These are phyloP conservation scores for Bilobella aurantiaca DNA, from an alignment of 1,140 invertebrate genomes.

Conservation along the genomic window DNA sequence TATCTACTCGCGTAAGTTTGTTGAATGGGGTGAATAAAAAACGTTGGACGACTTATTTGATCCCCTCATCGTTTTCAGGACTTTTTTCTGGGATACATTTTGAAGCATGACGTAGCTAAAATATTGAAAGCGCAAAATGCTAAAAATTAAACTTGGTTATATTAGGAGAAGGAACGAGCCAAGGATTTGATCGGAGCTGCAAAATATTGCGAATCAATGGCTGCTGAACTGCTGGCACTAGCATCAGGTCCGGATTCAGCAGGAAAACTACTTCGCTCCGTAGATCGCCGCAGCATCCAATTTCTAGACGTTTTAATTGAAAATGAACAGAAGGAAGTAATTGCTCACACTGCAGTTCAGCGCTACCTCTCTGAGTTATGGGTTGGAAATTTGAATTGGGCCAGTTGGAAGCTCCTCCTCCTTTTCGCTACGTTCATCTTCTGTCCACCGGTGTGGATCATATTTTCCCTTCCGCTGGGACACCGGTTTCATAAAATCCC, in stretches of 20 bases:
- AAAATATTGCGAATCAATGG: slow-evolving; percentile 79
- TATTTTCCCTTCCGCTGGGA: slow-evolving; percentile 87
- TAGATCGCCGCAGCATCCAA: slow-evolving; percentile 80
- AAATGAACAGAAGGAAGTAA: slow-evolving; percentile 96
- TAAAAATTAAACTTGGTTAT: slow-evolving; percentile 4
- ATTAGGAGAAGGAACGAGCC: slow-evolving; percentile 89
- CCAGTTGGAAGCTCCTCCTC: slow-evolving; percentile 83
- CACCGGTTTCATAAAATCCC: slow-evolving; percentile 89
- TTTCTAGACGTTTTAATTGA: slow-evolving; percentile 97
- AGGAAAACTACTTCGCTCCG: slow-evolving; percentile 77
- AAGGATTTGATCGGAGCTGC: slow-evolving; percentile 90
- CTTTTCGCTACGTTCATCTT: slow-evolving; percentile 84
- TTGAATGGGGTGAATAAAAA: not conserved
- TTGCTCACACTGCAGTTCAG: slow-evolving; percentile 78
- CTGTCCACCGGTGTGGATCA: slow-evolving; percentile 90
- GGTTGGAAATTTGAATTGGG: slow-evolving; percentile 91
- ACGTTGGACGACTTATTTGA: not conserved
- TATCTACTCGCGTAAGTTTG: slow-evolving; percentile 63
- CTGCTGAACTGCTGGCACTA: slow-evolving; percentile 85
- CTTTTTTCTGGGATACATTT: not conserved
- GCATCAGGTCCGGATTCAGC: slow-evolving; percentile 88
- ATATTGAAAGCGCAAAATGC: no score
- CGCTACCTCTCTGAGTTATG: slow-evolving; percentile 88
- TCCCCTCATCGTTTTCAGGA: not conserved
- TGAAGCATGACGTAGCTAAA: no score